Evolutionary conservation across 2,888 invertebrate species (phyloP).

Genomic region (Erebia palarica): DNA sequence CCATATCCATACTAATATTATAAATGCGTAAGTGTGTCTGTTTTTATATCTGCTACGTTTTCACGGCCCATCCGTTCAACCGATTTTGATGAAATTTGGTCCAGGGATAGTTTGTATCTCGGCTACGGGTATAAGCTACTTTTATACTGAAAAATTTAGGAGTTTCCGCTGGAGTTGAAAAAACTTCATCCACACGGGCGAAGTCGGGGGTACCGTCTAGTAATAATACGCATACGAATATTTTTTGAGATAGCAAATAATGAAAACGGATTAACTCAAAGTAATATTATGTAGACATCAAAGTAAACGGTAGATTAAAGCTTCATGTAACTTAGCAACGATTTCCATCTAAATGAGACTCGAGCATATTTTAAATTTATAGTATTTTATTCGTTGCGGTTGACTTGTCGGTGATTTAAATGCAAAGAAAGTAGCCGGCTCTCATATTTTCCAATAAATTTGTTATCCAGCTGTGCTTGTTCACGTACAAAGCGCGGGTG

Average conservation of each 20-base stretch:
- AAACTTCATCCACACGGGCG: no score
- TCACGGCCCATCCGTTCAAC: no score
- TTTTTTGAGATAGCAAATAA: background rate
- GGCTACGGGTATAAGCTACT: no score
- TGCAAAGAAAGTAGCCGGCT: conserved; percentile 60
- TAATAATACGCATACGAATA: background rate
- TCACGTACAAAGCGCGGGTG: no score
- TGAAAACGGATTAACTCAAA: background rate
- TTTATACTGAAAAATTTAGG: no score
- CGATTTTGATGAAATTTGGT: no score
- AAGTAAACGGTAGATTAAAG: background rate
- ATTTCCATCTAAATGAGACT: conserved; percentile 17
- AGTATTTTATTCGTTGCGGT: conserved; percentile 36
- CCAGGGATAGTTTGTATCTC: no score
- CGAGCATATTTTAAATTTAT: conserved; percentile 29
- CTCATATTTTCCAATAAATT: conserved; percentile 63
- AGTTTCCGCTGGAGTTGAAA: no score
- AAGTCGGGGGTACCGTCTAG: no score
- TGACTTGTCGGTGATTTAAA: conserved; percentile 63
- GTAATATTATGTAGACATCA: background rate
- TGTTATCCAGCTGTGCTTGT: conserved; percentile 45
- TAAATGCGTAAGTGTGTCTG: no score
- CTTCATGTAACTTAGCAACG: conserved; percentile 12
- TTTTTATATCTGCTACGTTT: no score
- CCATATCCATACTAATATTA: no score